Evolutionary conservation across 2,113 vertebrate species (phyloP).

Genomic region (Zosterops hypoxanthus): DNA sequence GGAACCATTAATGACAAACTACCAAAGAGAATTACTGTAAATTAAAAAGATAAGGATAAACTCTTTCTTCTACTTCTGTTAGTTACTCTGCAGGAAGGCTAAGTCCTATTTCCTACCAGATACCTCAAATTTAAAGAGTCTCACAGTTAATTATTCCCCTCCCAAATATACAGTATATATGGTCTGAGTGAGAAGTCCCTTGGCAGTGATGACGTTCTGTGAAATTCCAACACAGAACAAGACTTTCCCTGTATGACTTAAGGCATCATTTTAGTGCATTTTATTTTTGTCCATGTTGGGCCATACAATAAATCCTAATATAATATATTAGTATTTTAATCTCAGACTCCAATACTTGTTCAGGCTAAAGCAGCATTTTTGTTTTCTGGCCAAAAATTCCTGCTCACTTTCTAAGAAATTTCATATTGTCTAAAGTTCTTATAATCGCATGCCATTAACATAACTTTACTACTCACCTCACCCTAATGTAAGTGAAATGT

Average conservation of each 20-base stretch:
- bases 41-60: not conserved
- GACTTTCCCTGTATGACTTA: not conserved
- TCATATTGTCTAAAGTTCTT: not conserved
- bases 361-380: not conserved
- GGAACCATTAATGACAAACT: not conserved
- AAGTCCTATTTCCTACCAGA: not conserved
- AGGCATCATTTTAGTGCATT: not conserved
- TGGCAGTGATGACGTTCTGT: not conserved
- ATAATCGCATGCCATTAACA: not conserved
- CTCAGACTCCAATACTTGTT: not conserved
- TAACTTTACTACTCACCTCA: not conserved
- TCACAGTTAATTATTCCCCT: not conserved
- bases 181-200: not conserved
- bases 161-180: not conserved
- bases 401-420: not conserved
- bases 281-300: not conserved
- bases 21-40: not conserved
- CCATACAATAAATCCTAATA: not conserved
- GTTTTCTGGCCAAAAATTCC: not conserved
- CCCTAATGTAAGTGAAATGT: not conserved
- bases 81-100: not conserved
- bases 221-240: not conserved
- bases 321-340: not conserved
- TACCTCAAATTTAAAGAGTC: not conserved
- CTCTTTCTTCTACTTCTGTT: not conserved